These are phyloP conservation scores for Chaenodraco wilsoni DNA, from an alignment of 2,797 vertebrate species.

Conservation along the genomic window DNA sequence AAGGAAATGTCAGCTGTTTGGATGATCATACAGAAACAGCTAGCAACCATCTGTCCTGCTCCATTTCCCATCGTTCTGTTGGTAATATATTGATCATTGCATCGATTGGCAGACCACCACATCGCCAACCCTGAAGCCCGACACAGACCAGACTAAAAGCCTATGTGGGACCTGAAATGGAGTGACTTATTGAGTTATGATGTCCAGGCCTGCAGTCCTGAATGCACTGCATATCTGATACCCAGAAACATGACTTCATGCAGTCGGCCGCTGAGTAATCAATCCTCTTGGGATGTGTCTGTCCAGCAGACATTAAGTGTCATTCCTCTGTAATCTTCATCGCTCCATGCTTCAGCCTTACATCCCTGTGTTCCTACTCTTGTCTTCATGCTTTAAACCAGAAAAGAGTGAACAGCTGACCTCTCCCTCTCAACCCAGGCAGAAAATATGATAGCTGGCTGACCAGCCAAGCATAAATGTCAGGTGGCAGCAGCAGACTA, in stretches of 20 bases:
- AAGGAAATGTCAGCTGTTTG: background rate
- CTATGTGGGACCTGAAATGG: conserved; percentile 54
- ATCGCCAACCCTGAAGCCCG: conserved; percentile 40
- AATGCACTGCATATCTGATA: conserved; percentile 57
- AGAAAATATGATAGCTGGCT: conserved; percentile 68
- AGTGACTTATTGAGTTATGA: conserved; percentile 69
- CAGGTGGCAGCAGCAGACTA: conserved; percentile 61
- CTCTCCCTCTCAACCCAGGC: conserved; percentile 56
- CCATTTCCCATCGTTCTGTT: conserved; percentile 58
- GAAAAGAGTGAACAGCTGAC: conserved; percentile 53
- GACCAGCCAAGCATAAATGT: conserved; percentile 70
- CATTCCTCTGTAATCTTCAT: conserved; percentile 31
- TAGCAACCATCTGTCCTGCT: conserved; percentile 29
- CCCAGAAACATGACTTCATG: conserved; percentile 57
- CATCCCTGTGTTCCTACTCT: conserved; percentile 20
- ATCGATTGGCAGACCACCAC: conserved; percentile 67
- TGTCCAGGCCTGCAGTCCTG: conserved; percentile 42
- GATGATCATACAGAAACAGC: conserved; percentile 24
- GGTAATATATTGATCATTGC: conserved; percentile 68
- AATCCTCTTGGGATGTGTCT: conserved; percentile 32
- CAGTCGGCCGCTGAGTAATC: conserved; percentile 32
- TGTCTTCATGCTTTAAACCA: conserved; percentile 28
- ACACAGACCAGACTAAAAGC: conserved; percentile 42
- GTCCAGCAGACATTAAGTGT: conserved; percentile 46
- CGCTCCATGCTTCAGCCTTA: conserved; percentile 13